These are phyloP conservation scores for Drosophila putrida DNA, from an alignment of 2,888 invertebrate species.

Conservation along the genomic window DNA sequence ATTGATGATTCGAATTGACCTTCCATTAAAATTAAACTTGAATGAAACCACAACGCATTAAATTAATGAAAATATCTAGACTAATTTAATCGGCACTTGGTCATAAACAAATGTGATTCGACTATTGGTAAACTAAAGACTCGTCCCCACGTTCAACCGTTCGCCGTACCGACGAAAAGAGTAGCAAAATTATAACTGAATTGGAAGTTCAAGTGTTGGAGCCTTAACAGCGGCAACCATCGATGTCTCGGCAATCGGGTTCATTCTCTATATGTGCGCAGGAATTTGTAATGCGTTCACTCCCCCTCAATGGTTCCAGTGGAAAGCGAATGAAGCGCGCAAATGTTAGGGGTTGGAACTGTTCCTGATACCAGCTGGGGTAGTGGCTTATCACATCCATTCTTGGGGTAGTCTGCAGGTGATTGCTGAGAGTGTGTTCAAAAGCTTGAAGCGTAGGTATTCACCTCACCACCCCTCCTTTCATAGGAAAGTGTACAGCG, in stretches of 20 bases:
- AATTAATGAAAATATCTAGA: constrained; percentile 22
- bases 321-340: constrained; percentile 35
- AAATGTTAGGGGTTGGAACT: constrained; percentile 39
- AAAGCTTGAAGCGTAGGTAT: constrained; percentile 18
- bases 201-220: constrained; percentile 82
- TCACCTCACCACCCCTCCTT: neutral
- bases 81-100: constrained; percentile 25
- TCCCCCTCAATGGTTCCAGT: constrained; percentile 39
- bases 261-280: constrained; percentile 71
- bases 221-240: constrained; percentile 70
- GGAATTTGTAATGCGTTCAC: constrained; percentile 62
- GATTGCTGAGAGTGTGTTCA: constrained; percentile 31
- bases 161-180: constrained; percentile 80
- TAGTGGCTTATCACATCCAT: constrained; percentile 24
- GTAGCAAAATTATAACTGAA: constrained; percentile 84
- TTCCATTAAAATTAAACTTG: constrained; percentile 13
- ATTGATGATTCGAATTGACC: constrained; percentile 6
- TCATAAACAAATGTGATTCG: constrained; percentile 38
- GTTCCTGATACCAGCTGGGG: constrained; percentile 16
- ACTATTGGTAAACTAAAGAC: constrained; percentile 44
- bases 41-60: constrained; percentile 14
- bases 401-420: constrained; percentile 40
- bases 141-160: constrained; percentile 60
- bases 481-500: constrained; percentile 1
- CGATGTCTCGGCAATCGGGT: constrained; percentile 31